These are phyloP conservation scores for Phodopus roborovskii DNA, from an alignment of 2,113 vertebrate genomes.

Conservation along the genomic window DNA sequence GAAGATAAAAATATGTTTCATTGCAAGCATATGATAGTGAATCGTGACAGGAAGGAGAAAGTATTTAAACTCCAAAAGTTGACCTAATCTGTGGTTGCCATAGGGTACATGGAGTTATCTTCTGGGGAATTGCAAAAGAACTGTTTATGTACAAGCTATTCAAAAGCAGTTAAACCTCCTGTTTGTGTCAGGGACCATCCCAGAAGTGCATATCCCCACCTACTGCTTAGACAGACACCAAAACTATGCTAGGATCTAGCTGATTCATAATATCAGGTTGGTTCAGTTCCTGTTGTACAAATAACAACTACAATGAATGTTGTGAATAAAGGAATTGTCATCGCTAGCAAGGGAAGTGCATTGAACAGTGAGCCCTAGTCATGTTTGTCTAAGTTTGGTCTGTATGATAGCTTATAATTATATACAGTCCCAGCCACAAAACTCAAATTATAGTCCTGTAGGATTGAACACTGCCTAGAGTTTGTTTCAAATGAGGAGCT, in stretches of 20 bases:
- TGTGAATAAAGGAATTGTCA: slow-evolving; percentile 5
- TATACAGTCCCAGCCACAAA: not conserved
- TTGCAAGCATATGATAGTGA: not conserved
- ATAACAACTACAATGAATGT: not conserved
- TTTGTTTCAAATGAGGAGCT: slow-evolving; percentile 13
- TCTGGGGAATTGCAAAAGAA: not conserved
- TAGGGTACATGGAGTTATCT: not conserved
- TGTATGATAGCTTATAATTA: not conserved
- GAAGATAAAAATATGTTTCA: not conserved
- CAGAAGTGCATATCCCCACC: not conserved
- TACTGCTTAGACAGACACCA: not conserved
- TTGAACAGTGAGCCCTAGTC: not conserved
- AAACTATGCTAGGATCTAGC: not conserved
- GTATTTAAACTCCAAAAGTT: not conserved
- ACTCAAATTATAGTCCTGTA: not conserved
- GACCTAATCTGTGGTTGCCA: not conserved
- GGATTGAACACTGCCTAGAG: not conserved
- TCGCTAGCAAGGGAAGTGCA: not conserved
- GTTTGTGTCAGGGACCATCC: not conserved
- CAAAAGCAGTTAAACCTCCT: not conserved
- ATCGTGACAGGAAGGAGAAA: not conserved
- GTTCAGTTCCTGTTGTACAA: slow-evolving; percentile 13
- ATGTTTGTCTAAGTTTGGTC: not conserved
- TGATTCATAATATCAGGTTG: not conserved
- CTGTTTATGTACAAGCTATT: not conserved